phyloP scores from a whole-genome alignment of 2,797 vertebrate genomes.

The Botia almorhae region DNA sequence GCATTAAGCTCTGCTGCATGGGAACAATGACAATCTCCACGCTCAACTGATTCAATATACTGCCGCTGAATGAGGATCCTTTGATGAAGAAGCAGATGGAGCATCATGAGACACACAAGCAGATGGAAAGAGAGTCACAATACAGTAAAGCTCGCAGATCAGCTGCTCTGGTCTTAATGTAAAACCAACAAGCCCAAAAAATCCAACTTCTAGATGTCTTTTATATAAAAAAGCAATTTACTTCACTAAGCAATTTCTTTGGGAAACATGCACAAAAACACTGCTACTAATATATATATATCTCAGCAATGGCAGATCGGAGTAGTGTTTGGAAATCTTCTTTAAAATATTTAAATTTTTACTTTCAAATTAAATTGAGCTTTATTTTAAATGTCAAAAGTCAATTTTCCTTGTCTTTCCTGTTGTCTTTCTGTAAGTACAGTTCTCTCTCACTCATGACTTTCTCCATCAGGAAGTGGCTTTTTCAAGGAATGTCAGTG shows the following conservation, averaged over 20 bases:
- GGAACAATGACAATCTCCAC: conserved; percentile 17
- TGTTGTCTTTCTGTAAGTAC: conserved; percentile 5
- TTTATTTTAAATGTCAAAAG: too few species aligned
- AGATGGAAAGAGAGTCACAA: conserved; percentile 32
- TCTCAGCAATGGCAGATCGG: too few species aligned
- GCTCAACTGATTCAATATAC: conserved; percentile 29
- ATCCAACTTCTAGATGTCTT: background rate
- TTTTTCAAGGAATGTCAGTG: conserved; percentile 31
- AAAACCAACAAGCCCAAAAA: background rate
- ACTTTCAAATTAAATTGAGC: background rate
- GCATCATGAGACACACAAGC: conserved; percentile 32
- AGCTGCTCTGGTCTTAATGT: conserved; percentile 13
- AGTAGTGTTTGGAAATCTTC: too few species aligned
- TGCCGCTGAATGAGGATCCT: conserved; percentile 35
- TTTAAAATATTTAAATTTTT: too few species aligned
- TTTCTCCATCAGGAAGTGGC: conserved; percentile 23
- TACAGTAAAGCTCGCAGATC: conserved; percentile 27
- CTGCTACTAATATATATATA: too few species aligned
- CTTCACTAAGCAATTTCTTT: background rate
- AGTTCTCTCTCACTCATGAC: conserved; percentile 31
- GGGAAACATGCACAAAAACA: too few species aligned
- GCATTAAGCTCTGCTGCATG: conserved; percentile 32
- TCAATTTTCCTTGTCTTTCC: too few species aligned
- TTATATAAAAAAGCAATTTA: background rate
- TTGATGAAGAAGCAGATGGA: conserved; percentile 42